Evolutionary conservation across 2,797 vertebrate genomes (phyloP).

Genomic region (Macroramphosus scolopax): DNA sequence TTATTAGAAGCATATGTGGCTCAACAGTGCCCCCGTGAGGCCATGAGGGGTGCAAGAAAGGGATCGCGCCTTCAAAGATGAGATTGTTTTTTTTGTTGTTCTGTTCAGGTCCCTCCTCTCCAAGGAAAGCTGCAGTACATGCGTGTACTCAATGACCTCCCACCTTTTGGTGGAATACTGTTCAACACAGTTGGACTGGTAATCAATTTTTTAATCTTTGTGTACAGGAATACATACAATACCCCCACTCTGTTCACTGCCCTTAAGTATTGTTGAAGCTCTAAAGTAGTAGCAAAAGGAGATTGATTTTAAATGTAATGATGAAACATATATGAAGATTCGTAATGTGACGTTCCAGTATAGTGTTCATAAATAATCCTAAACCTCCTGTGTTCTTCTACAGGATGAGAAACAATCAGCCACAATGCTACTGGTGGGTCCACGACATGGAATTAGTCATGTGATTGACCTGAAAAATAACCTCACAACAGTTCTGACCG

Average conservation of each 20-base stretch:
- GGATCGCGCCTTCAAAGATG: conserved; percentile 19
- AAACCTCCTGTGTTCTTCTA: conserved; percentile 18
- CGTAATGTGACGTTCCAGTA: no score
- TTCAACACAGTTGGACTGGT: conserved; percentile 98
- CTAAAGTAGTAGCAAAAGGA: no score
- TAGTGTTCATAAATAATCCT: no score
- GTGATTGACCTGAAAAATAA: conserved; percentile 99
- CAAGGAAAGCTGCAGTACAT: conserved; percentile 99
- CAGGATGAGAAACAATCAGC: conserved; percentile 96
- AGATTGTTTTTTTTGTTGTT: conserved; percentile 42
- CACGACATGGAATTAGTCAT: conserved; percentile 96
- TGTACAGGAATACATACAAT: conserved; percentile 1
- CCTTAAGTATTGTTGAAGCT: no score
- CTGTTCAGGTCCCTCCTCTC: conserved; percentile 86
- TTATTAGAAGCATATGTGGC: conserved; percentile 29
- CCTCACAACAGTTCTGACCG: conserved; percentile 94
- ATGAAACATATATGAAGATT: no score
- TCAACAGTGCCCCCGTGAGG: conserved; percentile 73
- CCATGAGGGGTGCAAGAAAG: neutral
- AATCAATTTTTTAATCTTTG: conserved; percentile 52
- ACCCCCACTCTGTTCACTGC: no score
- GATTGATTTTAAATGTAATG: no score
- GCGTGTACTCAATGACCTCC: conserved; percentile 95
- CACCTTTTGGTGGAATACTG: conserved; percentile 94
- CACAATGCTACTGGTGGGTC: conserved; percentile 93